Base-by-base conservation (phyloP, 2,797 vertebrate genomes). In the Scarus forsteni region DNA sequence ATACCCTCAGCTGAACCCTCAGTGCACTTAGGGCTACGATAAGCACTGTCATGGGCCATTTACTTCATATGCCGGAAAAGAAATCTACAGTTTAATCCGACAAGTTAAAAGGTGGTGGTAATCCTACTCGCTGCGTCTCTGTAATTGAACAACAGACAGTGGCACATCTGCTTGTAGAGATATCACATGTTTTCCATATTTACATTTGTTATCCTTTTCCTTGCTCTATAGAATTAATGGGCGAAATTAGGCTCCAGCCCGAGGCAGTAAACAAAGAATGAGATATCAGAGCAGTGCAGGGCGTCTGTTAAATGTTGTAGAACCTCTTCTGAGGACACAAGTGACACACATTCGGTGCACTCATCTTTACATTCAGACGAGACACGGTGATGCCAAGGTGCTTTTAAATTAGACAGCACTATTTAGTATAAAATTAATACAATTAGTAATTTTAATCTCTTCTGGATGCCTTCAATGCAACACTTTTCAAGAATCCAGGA, bases 61-160 rank as follows among this genome's bases (percentile, higher is more conserved):
- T 76, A 73, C 77, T 88, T 90, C 67, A 83, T 66, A 68, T 66
- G 56, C 83, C 85, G 64, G 70, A 85, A 87, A 89, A 84, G 27
- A 79, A 85, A 90, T 88, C 75, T 87, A 73, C 71, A 82, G 84
- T 85, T 81, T 87, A 88, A 91, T 79, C 68, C 54, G 60, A 81
- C 80, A 82, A 84, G 76, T 91, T 82, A 87, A 87, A 90, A 89
- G 79, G 80, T 83, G 77, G 81, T 73, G 45, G 75, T 88, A 90
- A 91, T 90, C 82, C 54, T 40, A 78, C 69, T 75, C 15, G 55
- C 67, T 66, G 56, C 77, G 65, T 84, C 70, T 66, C 56, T 76
- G 73, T 83, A 88, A 88, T 84, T 83, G 80, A 83, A 87, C 81
- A 89, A 81, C 61, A 87, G 75, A 83, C 72, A 73, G 73, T 61